Conservation (phyloP, 1,140 invertebrate species). For the Leptestheria dahalacensis region DNA sequence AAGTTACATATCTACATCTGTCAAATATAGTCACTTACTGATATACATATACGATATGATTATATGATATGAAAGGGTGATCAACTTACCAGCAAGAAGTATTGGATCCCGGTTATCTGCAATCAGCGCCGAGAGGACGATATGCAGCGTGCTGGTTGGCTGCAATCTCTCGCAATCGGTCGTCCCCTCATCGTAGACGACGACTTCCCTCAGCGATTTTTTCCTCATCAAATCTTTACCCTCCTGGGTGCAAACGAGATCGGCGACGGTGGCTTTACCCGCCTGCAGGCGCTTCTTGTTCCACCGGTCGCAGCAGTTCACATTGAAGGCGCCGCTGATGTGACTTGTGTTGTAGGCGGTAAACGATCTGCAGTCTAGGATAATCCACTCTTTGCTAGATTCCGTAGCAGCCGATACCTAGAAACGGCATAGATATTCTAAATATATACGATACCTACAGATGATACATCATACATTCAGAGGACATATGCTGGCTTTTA, state of each 20-base stretch:
- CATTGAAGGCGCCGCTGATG: slow-evolving; percentile 52
- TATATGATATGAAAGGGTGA: no score
- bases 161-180: slow-evolving; percentile 42
- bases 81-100: slow-evolving; percentile 50
- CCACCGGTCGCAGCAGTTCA: slow-evolving; percentile 57
- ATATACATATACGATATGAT: no score
- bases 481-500: no score
- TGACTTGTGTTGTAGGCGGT: slow-evolving; percentile 54
- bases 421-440: no score
- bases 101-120: slow-evolving; percentile 52
- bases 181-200: slow-evolving; percentile 52
- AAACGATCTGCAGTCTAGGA: slow-evolving; percentile 56
- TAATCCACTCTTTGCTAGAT: slow-evolving; percentile 29
- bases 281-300: slow-evolving; percentile 49
- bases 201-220: slow-evolving; percentile 39
- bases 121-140: slow-evolving; percentile 47
- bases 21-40: no score
- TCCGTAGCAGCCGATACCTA: no score
- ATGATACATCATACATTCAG: no score
- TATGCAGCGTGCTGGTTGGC: slow-evolving; percentile 39
- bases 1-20: no score
- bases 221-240: slow-evolving; percentile 43
- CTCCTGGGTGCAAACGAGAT: slow-evolving; percentile 43
- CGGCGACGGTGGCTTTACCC: slow-evolving; percentile 47
- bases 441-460: no score